phyloP scores from a whole-genome alignment of 2,797 vertebrate genomes.

The Botia kubotai region DNA sequence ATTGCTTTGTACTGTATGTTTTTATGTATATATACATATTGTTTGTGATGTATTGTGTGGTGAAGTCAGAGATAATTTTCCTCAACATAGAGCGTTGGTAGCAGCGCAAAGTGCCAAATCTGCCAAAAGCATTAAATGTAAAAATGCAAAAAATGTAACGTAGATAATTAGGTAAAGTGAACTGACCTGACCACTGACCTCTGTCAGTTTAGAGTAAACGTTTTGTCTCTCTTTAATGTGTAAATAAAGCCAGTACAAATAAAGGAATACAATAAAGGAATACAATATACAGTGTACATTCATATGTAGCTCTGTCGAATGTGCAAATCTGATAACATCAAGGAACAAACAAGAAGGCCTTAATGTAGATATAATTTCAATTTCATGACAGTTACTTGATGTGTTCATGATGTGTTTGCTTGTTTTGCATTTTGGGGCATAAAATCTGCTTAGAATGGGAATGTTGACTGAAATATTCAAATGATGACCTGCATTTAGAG shows the following conservation, averaged over 20 bases:
- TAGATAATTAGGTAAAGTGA: too few relatives aligned
- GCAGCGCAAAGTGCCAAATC: too few relatives aligned
- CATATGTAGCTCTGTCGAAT: not conserved
- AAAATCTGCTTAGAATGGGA: not conserved
- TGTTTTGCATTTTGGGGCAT: conserved; percentile 26
- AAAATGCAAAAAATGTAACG: too few relatives aligned
- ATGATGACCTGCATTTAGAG: not conserved
- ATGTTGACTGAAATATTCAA: conserved; percentile 31
- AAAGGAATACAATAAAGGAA: not conserved
- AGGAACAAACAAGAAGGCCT: not conserved
- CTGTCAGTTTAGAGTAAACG: not conserved
- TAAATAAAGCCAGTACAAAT: not conserved
- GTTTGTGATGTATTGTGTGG: too few relatives aligned
- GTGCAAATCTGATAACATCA: not conserved
- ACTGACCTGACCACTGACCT: too few relatives aligned
- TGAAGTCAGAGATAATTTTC: too few relatives aligned
- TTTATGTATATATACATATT: too few relatives aligned
- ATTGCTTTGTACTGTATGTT: too few relatives aligned
- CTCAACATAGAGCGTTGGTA: too few relatives aligned
- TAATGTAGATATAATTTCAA: not conserved
- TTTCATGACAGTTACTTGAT: not conserved
- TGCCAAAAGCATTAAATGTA: too few relatives aligned
- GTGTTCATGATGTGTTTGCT: not conserved
- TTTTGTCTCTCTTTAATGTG: not conserved
- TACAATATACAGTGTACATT: not conserved